Conservation (phyloP, 2,888 invertebrate genomes). For the Drosophila niveifrons region DNA sequence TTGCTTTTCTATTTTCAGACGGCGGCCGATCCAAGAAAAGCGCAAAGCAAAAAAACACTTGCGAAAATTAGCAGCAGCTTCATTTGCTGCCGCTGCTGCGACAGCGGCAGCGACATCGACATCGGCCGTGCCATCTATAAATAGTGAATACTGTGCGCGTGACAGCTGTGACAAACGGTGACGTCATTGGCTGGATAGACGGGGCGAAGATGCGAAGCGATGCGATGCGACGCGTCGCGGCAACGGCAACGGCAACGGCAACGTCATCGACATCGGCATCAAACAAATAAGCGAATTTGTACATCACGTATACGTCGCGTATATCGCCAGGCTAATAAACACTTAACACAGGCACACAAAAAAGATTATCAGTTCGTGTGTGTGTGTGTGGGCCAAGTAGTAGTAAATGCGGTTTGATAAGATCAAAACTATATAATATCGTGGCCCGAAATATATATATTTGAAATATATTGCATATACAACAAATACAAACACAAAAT, state of each 20-base stretch:
- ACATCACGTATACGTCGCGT: constrained; percentile 57
- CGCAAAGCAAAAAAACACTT: constrained; percentile 74
- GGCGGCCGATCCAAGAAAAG: constrained; percentile 73
- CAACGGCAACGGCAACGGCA: no score
- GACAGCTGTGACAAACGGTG: constrained; percentile 73
- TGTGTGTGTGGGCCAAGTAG: constrained; percentile 7
- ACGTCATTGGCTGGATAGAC: constrained; percentile 67
- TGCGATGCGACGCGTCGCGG: constrained; percentile 6
- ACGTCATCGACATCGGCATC: constrained; percentile 63
- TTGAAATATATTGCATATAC: background rate
- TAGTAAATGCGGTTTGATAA: constrained; percentile 48
- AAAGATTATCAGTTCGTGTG: constrained; percentile 20
- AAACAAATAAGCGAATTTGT: constrained; percentile 24
- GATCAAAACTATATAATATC: constrained; percentile 23
- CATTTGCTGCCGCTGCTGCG: constrained; percentile 22
- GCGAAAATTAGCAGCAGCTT: constrained; percentile 75
- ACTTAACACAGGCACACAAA: constrained; percentile 3
- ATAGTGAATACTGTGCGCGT: constrained; percentile 73
- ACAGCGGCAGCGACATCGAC: constrained; percentile 2
- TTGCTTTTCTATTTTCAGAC: constrained; percentile 75
- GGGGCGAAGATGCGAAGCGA: background rate
- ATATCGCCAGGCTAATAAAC: constrained; percentile 42
- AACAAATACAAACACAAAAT: background rate
- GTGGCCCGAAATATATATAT: constrained; percentile 2
- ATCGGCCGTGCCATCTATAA: constrained; percentile 65